Conservation (phyloP, 2,797 vertebrate species). For the Philypnodon macrostomus region DNA sequence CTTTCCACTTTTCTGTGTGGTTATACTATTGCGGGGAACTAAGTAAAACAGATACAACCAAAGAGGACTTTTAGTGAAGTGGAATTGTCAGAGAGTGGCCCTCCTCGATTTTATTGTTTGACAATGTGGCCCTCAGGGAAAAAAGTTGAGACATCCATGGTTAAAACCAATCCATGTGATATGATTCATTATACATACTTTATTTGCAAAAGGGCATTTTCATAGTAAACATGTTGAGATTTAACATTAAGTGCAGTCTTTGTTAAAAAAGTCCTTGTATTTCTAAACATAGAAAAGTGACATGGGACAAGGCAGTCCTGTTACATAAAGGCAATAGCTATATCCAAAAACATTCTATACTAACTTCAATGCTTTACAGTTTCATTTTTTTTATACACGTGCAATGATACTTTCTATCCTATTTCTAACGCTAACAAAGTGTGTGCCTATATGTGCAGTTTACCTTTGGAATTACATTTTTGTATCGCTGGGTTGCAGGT, state of each 20-base stretch:
- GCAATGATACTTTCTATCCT: constrained; percentile 77
- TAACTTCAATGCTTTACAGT: constrained; percentile 76
- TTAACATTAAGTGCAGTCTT: constrained; percentile 71
- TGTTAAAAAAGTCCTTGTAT: constrained; percentile 76
- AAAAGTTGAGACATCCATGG: no score
- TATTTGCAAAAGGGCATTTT: constrained; percentile 80
- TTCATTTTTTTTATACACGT: constrained; percentile 77
- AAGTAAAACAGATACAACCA: no score
- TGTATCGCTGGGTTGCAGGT: no score
- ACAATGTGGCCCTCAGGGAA: no score
- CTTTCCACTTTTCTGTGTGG: no score
- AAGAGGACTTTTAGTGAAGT: not conserved
- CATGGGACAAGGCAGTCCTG: constrained; percentile 79
- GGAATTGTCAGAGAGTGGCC: no score
- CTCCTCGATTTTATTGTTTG: no score
- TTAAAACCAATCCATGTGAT: constrained; percentile 20
- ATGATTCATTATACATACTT: constrained; percentile 64
- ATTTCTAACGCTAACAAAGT: constrained; percentile 78
- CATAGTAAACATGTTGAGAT: constrained; percentile 76
- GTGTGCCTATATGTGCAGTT: constrained; percentile 77
- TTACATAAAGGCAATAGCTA: constrained; percentile 73
- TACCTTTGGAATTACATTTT: constrained; percentile 78
- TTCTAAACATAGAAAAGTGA: constrained; percentile 80
- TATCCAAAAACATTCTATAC: constrained; percentile 78
- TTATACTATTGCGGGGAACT: no score